Evolutionary conservation across 1,140 invertebrate species (phyloP), one percentile per base, ranked within the genome.

Genomic region (Papilio dardanus): DNA sequence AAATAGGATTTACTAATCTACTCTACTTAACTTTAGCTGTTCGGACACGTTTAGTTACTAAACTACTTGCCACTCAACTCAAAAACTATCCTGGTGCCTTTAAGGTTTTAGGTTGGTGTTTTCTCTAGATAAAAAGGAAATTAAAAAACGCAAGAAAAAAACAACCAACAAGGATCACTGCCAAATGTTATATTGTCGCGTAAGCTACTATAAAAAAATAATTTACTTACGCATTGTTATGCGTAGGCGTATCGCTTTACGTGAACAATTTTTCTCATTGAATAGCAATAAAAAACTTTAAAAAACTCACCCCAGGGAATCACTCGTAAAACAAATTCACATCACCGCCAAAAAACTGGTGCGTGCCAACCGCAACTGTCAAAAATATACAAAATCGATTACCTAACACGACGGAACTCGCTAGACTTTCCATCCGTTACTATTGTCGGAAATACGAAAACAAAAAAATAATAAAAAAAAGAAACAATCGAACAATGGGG

Each of bases 331-430:
- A 83, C 67, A 14, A 74, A 69, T 86, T 85, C 81, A 79, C 82
- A 85, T 81, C 71, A 58, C 28, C 31, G 50, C 62, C 73, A 24
- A 68, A 75, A 31, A 66, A 75, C 40, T 42, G 5, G 62, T 75
- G 54, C 40, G 42, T 75, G 50, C 71, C 78, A 83, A 91, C 90
- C 90, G 84, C 90, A 92, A 87, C 87, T 90, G 89, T 92, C 89
- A 91, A 91, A 40, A 89, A 89, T 87, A 86, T 88, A 65, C 71
- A 4, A 88, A 91, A 92, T 92, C 88, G 90, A 92, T 92, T 92
- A 90, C 74, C 77, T 74, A 79, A 75, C 75, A 50, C 75, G 31
- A 10, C 31, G 54, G 50, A 76, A 73, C 71, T 76, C 67, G 83
- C 79, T 80, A 81, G 81, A 77, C 77, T 76, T 74, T 77, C 77